Conservation (phyloP, 2,113 vertebrate species). For the Craseonycteris thonglongyai region DNA sequence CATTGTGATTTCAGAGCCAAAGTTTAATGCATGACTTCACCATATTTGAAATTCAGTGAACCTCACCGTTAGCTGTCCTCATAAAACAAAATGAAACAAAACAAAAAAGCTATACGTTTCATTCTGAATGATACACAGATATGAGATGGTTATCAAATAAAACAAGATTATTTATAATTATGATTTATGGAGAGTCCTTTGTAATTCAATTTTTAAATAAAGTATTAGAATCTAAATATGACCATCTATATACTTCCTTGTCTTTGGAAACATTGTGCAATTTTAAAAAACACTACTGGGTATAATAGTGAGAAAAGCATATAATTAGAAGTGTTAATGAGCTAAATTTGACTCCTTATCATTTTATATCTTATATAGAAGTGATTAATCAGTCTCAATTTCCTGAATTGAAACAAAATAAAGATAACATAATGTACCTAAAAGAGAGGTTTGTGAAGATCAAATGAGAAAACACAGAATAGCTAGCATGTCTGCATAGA, state of each 20-base stretch:
- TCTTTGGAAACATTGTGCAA: not conserved
- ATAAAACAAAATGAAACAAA: no score
- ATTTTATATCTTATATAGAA: not conserved
- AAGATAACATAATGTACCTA: not conserved
- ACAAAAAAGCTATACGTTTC: not conserved
- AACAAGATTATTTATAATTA: not conserved
- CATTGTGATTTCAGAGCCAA: constrained; percentile 16
- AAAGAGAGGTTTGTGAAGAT: not conserved
- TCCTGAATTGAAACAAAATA: not conserved
- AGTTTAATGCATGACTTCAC: not conserved
- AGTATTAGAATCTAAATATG: not conserved
- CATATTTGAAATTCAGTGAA: not conserved
- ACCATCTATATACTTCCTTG: not conserved
- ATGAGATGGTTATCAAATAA: not conserved
- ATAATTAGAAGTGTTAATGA: not conserved
- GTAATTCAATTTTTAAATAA: not conserved
- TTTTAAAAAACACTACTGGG: not conserved
- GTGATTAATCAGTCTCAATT: constrained; percentile 11
- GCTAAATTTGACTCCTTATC: not conserved
- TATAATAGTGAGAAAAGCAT: not conserved
- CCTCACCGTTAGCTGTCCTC: not conserved
- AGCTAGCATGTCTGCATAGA: not conserved
- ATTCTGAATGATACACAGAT: not conserved
- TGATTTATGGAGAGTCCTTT: not conserved
- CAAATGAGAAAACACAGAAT: not conserved